These are phyloP conservation scores for silkworm (Bombyx mori) DNA, from an alignment of 1,140 invertebrate species.

Conservation along the genomic window ASM3026992v2 NC_085115.1:5140501-5141000, in stretches of 20 bases:
- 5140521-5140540: slow-evolving; percentile 35
- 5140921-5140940: slow-evolving; percentile 17
- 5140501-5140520: not conserved
- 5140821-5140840: slow-evolving; percentile 25
- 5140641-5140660: slow-evolving; percentile 66
- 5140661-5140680: slow-evolving; percentile 76
- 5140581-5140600: slow-evolving; percentile 74
- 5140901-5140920: slow-evolving; percentile 16
- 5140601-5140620: slow-evolving; percentile 74
- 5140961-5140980: slow-evolving; percentile 36
- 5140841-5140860: slow-evolving; percentile 18
- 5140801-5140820: slow-evolving; percentile 14
- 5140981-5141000: slow-evolving; percentile 10
- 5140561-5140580: slow-evolving; percentile 66
- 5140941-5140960: slow-evolving; percentile 34
- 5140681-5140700: slow-evolving; percentile 75
- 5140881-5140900: slow-evolving; percentile 23
- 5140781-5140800: slow-evolving; percentile 1
- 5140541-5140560: slow-evolving; percentile 59
- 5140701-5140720: slow-evolving; percentile 32
- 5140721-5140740: not conserved
- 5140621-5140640: slow-evolving; percentile 77
- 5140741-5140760: not conserved
- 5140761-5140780: slow-evolving; percentile 1
- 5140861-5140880: slow-evolving; percentile 22